A percentile compares a stretch with the other conserved stretches of the same genome.
Conservation (phyloP, 2,888 invertebrate species). For the Cheilosia scutellata region DNA sequence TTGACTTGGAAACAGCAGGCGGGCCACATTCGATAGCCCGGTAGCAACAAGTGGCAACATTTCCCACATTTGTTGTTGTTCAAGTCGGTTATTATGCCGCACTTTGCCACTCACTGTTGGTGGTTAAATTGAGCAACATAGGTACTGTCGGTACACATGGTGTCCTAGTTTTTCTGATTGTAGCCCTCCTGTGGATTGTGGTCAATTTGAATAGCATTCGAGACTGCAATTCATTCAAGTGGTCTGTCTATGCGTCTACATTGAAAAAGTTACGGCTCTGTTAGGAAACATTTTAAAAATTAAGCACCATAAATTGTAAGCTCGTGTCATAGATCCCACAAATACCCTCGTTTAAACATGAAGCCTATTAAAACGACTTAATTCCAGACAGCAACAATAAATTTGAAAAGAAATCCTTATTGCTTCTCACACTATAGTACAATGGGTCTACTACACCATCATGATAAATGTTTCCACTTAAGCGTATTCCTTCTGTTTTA, state of each 20-base stretch:
- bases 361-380: slow-evolving; percentile 17
- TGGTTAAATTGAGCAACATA: slow-evolving; percentile 37
- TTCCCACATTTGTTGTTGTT: neutral
- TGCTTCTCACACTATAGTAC: neutral
- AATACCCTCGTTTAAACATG: neutral
- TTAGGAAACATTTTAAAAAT: neutral
- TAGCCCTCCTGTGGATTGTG: slow-evolving; percentile 28
- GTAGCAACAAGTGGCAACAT: slow-evolving; percentile 58
- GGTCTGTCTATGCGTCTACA: neutral
- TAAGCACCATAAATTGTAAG: neutral
- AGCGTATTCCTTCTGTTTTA: slow-evolving; percentile 36
- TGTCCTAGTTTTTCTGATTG: neutral
- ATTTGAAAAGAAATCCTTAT: slow-evolving; percentile 16
- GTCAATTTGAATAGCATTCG: slow-evolving; percentile 21
- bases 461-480: slow-evolving; percentile 52
- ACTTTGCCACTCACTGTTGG: neutral
- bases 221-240: slow-evolving; percentile 4
- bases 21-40: slow-evolving; percentile 9
- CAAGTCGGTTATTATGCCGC: neutral
- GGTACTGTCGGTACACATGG: neutral
- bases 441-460: slow-evolving; percentile 12
- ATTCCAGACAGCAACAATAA: slow-evolving; percentile 7
- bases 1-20: slow-evolving; percentile 46
- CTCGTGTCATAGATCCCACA: slow-evolving; percentile 2
- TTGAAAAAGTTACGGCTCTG: too few species aligned